Evolutionary conservation across 2,888 invertebrate genomes (phyloP).

Genomic region (Caprella mutica): DNA sequence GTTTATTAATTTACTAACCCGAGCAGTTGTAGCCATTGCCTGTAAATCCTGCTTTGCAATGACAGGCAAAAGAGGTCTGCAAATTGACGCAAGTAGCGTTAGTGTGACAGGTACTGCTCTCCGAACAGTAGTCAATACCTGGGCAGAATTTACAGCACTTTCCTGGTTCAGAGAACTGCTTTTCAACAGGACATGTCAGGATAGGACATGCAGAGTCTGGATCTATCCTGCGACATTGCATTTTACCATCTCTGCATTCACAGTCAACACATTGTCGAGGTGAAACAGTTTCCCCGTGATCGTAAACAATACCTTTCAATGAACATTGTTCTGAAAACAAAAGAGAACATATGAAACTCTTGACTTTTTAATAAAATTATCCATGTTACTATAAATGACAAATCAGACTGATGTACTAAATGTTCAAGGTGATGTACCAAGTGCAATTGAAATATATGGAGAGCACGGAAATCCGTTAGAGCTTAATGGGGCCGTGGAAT

Average conservation of each 20-base stretch:
- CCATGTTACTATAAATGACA: no score
- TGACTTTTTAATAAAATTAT: neutral
- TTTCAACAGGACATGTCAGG: slow-evolving; percentile 60
- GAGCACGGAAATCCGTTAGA: no score
- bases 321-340: slow-evolving; percentile 58
- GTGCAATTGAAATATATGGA: no score
- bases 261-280: slow-evolving; percentile 69
- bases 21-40: slow-evolving; percentile 56
- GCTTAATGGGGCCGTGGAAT: no score
- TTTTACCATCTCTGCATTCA: slow-evolving; percentile 67
- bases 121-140: slow-evolving; percentile 47
- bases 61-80: slow-evolving; percentile 78
- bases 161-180: slow-evolving; percentile 68
- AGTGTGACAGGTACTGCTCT: slow-evolving; percentile 71
- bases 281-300: slow-evolving; percentile 65
- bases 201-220: slow-evolving; percentile 63
- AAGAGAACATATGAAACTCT: neutral
- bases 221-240: slow-evolving; percentile 62
- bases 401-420: neutral
- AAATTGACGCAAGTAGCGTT: slow-evolving; percentile 86
- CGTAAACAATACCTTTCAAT: slow-evolving; percentile 55
- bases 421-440: no score
- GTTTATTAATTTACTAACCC: slow-evolving; percentile 39
- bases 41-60: slow-evolving; percentile 78
- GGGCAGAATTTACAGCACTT: slow-evolving; percentile 85